Base-by-base conservation (phyloP, 1,140 invertebrate species). In the Euura saliciscinereae region DNA sequence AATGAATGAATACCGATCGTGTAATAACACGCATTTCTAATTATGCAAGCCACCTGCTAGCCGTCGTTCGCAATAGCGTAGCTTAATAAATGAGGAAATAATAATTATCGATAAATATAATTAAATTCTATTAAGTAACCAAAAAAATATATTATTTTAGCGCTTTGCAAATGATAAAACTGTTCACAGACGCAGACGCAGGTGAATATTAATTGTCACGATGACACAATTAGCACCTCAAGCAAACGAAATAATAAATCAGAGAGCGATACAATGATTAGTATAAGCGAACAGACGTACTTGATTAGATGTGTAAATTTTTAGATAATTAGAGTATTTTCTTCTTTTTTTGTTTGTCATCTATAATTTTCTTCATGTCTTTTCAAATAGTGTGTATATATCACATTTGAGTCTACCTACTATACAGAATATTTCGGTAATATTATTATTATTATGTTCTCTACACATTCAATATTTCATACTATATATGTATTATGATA, bases 281-380 rank as follows among this genome's bases (percentile, higher is more conserved):
- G 51, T 59, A 28, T 59, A 28, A 28, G 28, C 28, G 28, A 28
- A 59, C 13, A 59, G 51, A 59, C 51, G 51, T 6, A 10, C 8
- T 10, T 8, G 51, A 59, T 59, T 3, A 6, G 51, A 59, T 59
- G 75, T 79, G 76, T 78, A 82, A 80, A 78, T 70, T 76, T 67
- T 78, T 80, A 79, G 78, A 80, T 75, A 82, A 59, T 28, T 28
- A 28, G 79, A 81, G 70, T 79, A 76, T 44, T 73, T 70, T 69
- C 74, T 73, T 72, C 51, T 59, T 59, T 59, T 59, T n/a, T 59
- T 59, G 8, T 6, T 59, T 59, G 10, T 59, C 51, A n/a, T 59
- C 28, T 59, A 28, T 28, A 0, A 28, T 59, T 59, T 59, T 59
- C 13, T 59, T 51, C n/a, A 8, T 51, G 7, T 51, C 2, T 1